Conservation (phyloP, 2,888 invertebrate genomes). For the Pegoplata infirma region DNA sequence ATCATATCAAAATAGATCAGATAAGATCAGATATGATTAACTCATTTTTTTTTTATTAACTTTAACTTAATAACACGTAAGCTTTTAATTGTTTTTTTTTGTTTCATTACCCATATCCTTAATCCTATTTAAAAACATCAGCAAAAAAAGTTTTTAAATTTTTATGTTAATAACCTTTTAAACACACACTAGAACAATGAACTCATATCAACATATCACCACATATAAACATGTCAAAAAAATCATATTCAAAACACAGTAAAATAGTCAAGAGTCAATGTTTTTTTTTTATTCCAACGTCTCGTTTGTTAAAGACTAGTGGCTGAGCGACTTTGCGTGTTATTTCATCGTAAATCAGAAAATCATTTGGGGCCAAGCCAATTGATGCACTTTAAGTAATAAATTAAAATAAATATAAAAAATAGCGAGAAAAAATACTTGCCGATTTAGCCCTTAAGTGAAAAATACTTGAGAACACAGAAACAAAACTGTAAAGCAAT, state of each 20-base stretch:
- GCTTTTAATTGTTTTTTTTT: not conserved
- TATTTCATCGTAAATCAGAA: conserved; percentile 73
- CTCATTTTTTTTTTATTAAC: no score
- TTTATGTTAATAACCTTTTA: no score
- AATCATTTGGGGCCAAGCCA: conserved; percentile 70
- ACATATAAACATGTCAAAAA: not conserved
- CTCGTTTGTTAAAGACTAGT: conserved; percentile 32
- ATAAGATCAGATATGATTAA: no score
- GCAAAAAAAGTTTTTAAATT: no score
- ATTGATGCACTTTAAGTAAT: conserved; percentile 71
- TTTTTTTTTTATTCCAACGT: not conserved
- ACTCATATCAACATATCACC: not conserved
- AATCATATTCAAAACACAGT: not conserved
- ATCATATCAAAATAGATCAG: no score
- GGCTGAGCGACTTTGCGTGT: conserved; percentile 70
- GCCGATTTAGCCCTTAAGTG: conserved; percentile 64
- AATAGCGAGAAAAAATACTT: conserved; percentile 46
- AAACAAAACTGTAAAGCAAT: conserved; percentile 3
- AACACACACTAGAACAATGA: not conserved
- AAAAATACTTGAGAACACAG: not conserved
- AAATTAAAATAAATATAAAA: conserved; percentile 65
- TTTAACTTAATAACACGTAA: not conserved
- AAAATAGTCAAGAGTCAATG: not conserved
- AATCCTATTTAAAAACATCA: not conserved
- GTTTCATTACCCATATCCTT: not conserved